Evolutionary conservation across 2,113 vertebrate genomes (phyloP).

Genomic region (Terrapene triunguis): DNA sequence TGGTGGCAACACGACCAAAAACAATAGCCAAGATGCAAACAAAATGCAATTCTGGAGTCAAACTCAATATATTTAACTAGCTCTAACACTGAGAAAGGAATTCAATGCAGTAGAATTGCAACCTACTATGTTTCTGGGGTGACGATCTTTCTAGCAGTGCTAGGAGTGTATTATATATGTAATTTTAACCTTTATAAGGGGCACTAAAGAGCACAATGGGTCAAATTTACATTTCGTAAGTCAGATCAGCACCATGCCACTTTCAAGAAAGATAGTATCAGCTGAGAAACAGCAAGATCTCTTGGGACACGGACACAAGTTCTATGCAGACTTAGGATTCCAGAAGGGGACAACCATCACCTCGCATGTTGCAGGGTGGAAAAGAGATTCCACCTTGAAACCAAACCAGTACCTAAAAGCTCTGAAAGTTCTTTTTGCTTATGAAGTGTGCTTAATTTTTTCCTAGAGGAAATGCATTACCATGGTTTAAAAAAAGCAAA

Average conservation of each 20-base stretch:
- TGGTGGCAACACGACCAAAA: rapidly evolving
- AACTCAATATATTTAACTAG: neutral
- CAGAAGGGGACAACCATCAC: neutral
- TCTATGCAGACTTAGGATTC: rapidly evolving
- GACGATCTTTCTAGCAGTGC: neutral
- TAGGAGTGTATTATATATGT: neutral
- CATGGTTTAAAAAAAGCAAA: neutral
- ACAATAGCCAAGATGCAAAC: neutral
- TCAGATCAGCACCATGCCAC: neutral
- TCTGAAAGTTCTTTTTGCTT: neutral
- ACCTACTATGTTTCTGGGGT: neutral
- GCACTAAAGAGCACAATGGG: neutral
- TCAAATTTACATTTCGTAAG: neutral
- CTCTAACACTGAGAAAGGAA: neutral
- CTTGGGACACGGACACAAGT: neutral
- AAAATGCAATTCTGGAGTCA: neutral
- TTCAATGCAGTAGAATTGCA: neutral
- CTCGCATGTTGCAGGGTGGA: neutral
- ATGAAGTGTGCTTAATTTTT: neutral
- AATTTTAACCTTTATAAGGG: neutral
- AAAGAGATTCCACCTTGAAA: neutral
- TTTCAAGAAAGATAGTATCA: rapidly evolving
- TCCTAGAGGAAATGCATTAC: neutral
- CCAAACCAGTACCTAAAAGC: neutral
- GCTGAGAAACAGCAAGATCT: neutral